Percentiles rank a stretch among this genome's conserved stretches.
phyloP scores from a whole-genome alignment of 2,888 invertebrate species.

The Clitarchus hookeri region DNA sequence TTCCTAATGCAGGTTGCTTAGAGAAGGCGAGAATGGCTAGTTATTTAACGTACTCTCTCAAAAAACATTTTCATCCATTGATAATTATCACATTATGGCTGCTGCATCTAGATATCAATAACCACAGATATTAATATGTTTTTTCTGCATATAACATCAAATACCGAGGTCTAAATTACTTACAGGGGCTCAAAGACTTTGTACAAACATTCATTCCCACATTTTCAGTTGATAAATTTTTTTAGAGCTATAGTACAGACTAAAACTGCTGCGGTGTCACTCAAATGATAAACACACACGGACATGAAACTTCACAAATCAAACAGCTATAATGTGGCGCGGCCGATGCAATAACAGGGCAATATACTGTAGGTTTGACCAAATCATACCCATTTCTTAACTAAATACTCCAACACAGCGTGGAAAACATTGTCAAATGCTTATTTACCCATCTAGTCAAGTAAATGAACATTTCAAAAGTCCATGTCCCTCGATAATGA shows the following conservation, averaged over 20 bases:
- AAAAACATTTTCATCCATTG: constrained; percentile 32
- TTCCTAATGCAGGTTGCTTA: constrained; percentile 54
- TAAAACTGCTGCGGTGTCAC: neutral
- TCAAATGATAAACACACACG: neutral
- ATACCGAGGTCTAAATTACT: neutral
- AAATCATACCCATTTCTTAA: no score
- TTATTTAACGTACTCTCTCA: constrained; percentile 40
- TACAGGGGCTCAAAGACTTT: constrained; percentile 5
- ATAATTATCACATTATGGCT: constrained; percentile 41
- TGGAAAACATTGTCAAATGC: no score
- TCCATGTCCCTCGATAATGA: no score
- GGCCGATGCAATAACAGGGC: neutral
- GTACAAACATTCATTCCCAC: neutral
- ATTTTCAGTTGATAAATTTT: neutral
- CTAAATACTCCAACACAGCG: no score
- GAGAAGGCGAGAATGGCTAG: constrained; percentile 60
- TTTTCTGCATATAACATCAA: neutral
- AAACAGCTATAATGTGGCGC: no score
- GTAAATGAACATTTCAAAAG: no score
- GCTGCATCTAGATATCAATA: constrained; percentile 30
- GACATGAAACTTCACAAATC: neutral
- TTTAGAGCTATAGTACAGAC: neutral
- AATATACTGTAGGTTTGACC: no score
- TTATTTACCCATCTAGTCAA: no score
- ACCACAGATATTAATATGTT: neutral